Conservation (phyloP, 2,113 vertebrate species). For the Pontoporia blainvillei region DNA sequence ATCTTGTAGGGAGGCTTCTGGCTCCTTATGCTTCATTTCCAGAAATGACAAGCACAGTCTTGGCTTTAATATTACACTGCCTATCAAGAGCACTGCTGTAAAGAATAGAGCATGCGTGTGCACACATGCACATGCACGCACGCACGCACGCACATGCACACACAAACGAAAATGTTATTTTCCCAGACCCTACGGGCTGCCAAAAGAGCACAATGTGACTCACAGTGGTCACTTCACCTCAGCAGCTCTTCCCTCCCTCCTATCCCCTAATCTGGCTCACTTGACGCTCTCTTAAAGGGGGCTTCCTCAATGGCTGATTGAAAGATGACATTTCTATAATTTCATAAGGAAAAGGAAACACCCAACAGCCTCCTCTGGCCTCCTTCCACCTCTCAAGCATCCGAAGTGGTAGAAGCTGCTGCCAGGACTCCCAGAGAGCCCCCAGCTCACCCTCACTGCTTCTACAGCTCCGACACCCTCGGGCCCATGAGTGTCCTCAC, state of each 20-base stretch:
- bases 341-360: background rate
- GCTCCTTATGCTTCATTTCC: background rate
- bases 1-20: background rate
- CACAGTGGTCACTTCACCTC: background rate
- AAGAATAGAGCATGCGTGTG: background rate
- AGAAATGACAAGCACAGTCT: constrained; percentile 1
- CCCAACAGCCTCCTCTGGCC: background rate
- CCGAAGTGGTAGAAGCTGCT: background rate
- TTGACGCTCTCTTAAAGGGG: background rate
- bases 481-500: background rate
- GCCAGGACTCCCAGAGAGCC: background rate
- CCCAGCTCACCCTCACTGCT: background rate
- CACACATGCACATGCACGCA: too few relatives aligned
- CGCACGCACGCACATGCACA: background rate
- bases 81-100: background rate
- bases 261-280: background rate
- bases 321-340: background rate
- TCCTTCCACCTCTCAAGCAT: background rate
- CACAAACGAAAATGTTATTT: background rate
- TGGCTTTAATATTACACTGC: background rate
- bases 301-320: background rate
- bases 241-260: background rate
- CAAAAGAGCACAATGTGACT: background rate
- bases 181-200: background rate
- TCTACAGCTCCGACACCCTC: background rate